Evolutionary conservation across 2,113 vertebrate genomes (phyloP).

Genomic region (Lethenteron camtschaticum): DNA sequence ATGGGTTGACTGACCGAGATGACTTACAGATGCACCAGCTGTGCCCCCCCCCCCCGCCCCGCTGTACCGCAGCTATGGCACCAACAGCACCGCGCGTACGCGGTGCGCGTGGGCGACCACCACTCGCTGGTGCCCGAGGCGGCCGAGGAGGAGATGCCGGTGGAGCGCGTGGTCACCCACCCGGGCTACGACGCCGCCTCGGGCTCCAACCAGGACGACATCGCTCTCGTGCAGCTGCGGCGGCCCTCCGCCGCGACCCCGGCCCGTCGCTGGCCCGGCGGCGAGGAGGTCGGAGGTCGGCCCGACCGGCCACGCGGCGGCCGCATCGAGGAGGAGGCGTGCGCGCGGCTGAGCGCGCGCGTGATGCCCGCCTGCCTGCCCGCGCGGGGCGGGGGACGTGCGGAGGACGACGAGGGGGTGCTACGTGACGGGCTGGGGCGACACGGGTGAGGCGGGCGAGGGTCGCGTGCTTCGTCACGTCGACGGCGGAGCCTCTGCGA

Average conservation of each 20-base stretch:
- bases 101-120: constrained; percentile 45
- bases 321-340: constrained; percentile 26
- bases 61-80: constrained; percentile 30
- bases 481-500: too few species aligned
- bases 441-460: constrained; percentile 27
- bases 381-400: constrained; percentile 14
- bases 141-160: constrained; percentile 29
- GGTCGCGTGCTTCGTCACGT: too few species aligned
- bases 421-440: constrained; percentile 43
- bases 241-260: constrained; percentile 13
- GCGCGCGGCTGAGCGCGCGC: constrained; percentile 36
- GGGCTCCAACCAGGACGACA: constrained; percentile 49
- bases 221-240: constrained; percentile 43
- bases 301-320: too few species aligned
- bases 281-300: too few species aligned
- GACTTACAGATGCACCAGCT: too few species aligned
- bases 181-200: constrained; percentile 46
- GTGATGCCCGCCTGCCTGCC: constrained; percentile 50
- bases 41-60: not conserved
- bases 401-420: constrained; percentile 26
- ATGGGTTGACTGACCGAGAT: not conserved
- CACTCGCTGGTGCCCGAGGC: constrained; percentile 44
- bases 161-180: constrained; percentile 41
- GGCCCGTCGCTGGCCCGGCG: too few species aligned
- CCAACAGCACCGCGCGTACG: constrained; percentile 28